Base-by-base conservation (phyloP, 1,140 invertebrate species). In the Calephelis nemesis region DNA sequence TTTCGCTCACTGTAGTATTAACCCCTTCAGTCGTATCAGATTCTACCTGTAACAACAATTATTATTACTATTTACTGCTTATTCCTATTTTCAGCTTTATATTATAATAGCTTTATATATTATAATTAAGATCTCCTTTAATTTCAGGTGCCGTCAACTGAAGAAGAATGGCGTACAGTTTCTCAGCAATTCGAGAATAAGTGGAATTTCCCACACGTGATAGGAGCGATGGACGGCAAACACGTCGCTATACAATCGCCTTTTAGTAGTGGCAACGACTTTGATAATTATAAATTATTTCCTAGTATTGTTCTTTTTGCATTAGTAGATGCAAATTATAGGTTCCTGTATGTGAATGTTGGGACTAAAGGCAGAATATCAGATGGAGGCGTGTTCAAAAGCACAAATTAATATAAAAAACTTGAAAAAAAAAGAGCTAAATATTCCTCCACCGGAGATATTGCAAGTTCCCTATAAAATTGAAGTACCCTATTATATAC, bases 241-340 rank as follows among this genome's bases (percentile, higher is more conserved):
- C 71, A 73, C 42, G 67, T 73, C 15, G 15, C 15, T 47, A 30
- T 73, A 63, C 67, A 73, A 39, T 62, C 71, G 45, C 71, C 65
- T 15, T 52, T 69, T 52, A 71, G 82, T 40, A 72, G 68, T 67
- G 89, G 91, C 13, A 88, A 81, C 30, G 52, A 73, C 40, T 92
- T 81, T 75, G 88, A 81, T 72, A 90, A 90, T 80, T 93, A 92
- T 73, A 92, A 92, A 70, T 69, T 78, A 39, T 82, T 74, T 72
- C 83, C 83, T 63, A 92, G 85, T 70, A 84, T 93, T 58, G 19
- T 58, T 58, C 52, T 58, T 39, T 58, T 58, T 39, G 52, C 52
- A 39, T 58, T 58, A 58, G 52, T 58, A 58, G 52, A 58, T 58
- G 52, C 52, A 58, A 58, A 58, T 58, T 58, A 58, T 30, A 58